These are phyloP conservation scores for Perca flavescens DNA, from an alignment of 2,113 vertebrate genomes.

Conservation along the genomic window DNA sequence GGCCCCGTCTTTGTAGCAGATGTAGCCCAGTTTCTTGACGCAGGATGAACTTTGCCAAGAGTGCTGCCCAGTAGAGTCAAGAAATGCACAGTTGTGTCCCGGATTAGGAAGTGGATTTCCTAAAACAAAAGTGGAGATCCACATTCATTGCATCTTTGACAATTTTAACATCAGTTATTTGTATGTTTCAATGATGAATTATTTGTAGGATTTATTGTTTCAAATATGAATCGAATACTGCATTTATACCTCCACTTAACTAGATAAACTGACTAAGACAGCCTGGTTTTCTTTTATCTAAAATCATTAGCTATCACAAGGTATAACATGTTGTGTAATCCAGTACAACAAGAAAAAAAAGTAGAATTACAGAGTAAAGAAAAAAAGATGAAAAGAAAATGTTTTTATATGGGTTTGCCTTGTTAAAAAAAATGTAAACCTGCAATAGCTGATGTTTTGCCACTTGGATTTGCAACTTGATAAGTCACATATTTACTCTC, in stretches of 20 bases:
- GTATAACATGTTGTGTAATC: neutral
- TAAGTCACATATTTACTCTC: neutral
- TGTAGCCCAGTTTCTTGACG: constrained; percentile 88
- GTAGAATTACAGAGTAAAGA: neutral
- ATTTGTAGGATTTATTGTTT: neutral
- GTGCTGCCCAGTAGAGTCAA: constrained; percentile 84
- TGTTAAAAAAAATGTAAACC: neutral
- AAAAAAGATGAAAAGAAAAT: neutral
- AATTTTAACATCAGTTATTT: neutral
- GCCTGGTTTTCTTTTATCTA: neutral
- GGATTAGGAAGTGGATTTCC: constrained; percentile 89
- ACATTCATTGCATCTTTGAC: neutral
- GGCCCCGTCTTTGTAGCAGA: constrained; percentile 89
- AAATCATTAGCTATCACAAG: neutral
- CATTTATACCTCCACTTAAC: neutral
- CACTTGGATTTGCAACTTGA: neutral
- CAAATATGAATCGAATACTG: neutral
- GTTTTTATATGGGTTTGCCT: neutral
- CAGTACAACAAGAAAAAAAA: neutral
- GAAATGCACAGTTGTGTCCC: constrained; percentile 88
- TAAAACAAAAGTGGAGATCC: constrained; percentile 62
- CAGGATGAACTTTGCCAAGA: constrained; percentile 91
- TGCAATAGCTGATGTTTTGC: neutral
- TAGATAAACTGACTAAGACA: neutral
- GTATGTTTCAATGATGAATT: neutral